Percentiles rank a stretch among this genome's conserved stretches.
These are phyloP conservation scores for Homarus gammarus DNA, from an alignment of 2,888 invertebrate species.

Conservation along the genomic window DNA sequence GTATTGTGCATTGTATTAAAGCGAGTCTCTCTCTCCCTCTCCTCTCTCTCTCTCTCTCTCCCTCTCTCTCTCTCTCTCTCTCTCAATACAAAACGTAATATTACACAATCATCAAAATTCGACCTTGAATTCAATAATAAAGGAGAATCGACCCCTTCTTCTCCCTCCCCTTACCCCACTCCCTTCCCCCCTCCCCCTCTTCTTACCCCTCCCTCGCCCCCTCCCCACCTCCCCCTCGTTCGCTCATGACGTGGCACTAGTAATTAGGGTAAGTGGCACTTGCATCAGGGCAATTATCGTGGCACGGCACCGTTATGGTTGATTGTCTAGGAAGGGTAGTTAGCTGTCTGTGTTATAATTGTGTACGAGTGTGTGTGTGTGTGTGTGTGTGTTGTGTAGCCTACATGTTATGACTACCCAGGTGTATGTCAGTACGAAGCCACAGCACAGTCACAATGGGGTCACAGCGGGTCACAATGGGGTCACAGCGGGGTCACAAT, in stretches of 20 bases:
- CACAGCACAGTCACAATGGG: not conserved
- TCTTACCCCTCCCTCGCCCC: not conserved
- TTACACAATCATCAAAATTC: too few species aligned
- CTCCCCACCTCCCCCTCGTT: not conserved
- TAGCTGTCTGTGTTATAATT: not conserved
- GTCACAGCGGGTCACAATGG: not conserved
- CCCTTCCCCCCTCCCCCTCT: not conserved
- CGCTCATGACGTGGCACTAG: constrained; percentile 1
- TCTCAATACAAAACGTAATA: too few species aligned
- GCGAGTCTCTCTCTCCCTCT: too few species aligned
- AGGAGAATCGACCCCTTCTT: not conserved
- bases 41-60: too few species aligned
- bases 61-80: too few species aligned
- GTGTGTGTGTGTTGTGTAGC: too few species aligned
- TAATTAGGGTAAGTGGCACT: constrained; percentile 21
- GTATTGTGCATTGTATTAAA: too few species aligned
- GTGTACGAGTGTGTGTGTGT: not conserved
- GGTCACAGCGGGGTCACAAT: not conserved
- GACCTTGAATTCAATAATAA: too few species aligned
- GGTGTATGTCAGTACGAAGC: not conserved
- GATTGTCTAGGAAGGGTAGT: constrained; percentile 8
- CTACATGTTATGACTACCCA: not conserved
- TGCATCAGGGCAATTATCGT: constrained; percentile 19
- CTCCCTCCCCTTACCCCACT: not conserved
- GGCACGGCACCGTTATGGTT: constrained; percentile 17